phyloP scores from a whole-genome alignment of 2,888 invertebrate genomes.

The Crematogaster levior region DNA sequence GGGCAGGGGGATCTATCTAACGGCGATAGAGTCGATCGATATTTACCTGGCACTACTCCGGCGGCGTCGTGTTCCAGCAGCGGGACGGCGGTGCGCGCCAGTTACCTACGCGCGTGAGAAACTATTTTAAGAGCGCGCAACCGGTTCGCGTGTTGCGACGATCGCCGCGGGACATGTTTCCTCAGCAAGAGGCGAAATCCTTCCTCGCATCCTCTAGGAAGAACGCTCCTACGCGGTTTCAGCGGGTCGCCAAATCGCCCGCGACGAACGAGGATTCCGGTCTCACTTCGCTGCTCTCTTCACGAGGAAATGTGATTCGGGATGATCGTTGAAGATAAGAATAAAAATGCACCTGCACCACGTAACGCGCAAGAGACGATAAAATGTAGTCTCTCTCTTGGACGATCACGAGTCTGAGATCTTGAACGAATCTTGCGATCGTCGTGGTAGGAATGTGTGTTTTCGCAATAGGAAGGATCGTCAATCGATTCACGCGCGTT shows the following conservation, averaged over 20 bases:
- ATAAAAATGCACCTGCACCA: background rate
- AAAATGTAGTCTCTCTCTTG: background rate
- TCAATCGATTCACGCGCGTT: background rate
- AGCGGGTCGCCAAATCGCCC: background rate
- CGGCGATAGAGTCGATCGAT: slow-evolving; percentile 52
- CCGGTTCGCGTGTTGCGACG: slow-evolving; percentile 77
- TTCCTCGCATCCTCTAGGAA: slow-evolving; percentile 51
- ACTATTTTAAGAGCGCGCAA: slow-evolving; percentile 78
- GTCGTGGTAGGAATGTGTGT: background rate
- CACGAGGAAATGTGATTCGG: background rate
- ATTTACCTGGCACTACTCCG: slow-evolving; percentile 71
- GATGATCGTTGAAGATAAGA: background rate
- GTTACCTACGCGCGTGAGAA: slow-evolving; percentile 74
- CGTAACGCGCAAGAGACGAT: background rate
- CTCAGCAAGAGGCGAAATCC: slow-evolving; percentile 61
- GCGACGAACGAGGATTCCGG: background rate
- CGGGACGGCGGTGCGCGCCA: slow-evolving; percentile 60
- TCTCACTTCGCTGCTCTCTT: background rate
- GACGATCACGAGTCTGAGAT: background rate
- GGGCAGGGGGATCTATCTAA: slow-evolving; percentile 36
- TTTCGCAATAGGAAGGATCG: background rate
- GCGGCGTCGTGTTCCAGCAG: slow-evolving; percentile 65
- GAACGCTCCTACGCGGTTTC: background rate
- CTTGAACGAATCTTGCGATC: background rate
- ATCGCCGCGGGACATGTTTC: slow-evolving; percentile 73